Evolutionary conservation across 2,888 invertebrate genomes (phyloP), one percentile per base, ranked within the genome.

Genomic region (Osmoderma eremita): DNA sequence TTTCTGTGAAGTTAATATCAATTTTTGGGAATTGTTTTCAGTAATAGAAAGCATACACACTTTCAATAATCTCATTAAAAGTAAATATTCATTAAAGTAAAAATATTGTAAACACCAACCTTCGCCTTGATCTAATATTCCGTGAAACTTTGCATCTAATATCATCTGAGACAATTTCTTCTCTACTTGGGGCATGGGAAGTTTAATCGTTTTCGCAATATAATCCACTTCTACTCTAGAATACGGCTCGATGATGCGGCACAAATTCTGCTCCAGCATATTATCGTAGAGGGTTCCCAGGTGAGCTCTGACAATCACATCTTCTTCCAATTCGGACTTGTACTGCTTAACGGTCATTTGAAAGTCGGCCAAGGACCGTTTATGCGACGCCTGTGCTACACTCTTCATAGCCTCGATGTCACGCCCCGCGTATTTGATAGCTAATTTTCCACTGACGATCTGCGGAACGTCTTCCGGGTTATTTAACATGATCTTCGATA

Each of bases 141-240:
- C 98, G 84, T 92, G 90, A 75, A 99, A 91, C 84, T 98, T 99
- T 79, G 96, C 95, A 83, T 99, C 99, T 81, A 99, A 86, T 80
- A 99, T 99, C 99, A 99, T 99, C 84, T 99, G 99, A 56, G 98
- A 98, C 67, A 99, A 85, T 84, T 99, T 99, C 85, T 97, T 97
- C 84, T 99, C 99, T 62, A 99, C 98, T 84, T 92, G 89, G 51
- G 91, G 85, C 88, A 94, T 90, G 10, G 95, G 92, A 69, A 98
- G 86, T 76, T 94, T 92, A 84, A 98, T 98, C 76, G 92, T 90
- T 74, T 91, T 90, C 22, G 97, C 95, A 74, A 98, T 92, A 83
- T 96, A 95, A 71, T 93, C 90, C 5, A 93, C 93, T 88, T 99
- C 95, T 0, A 99, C 98, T 77, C 94, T 88, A 74, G 97, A 97